A percentile compares a stretch with the other conserved stretches of the same genome.
Evolutionary conservation across 2,113 vertebrate species (phyloP).

Genomic region (Falcunculus frontatus): DNA sequence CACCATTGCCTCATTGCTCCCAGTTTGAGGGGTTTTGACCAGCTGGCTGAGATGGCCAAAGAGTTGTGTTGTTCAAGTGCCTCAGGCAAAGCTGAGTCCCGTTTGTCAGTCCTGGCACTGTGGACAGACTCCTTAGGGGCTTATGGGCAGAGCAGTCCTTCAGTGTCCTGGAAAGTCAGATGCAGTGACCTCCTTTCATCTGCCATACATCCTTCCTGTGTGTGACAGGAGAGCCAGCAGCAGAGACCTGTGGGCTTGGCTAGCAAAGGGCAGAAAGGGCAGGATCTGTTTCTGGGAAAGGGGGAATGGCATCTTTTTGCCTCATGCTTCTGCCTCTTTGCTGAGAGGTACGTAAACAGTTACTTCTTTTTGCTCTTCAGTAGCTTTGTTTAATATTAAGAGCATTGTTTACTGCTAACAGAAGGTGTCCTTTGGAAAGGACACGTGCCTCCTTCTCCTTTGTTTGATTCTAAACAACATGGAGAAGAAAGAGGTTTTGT

Average conservation of each 20-base stretch:
- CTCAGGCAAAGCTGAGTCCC: not conserved
- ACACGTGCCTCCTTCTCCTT: not conserved
- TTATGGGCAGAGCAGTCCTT: not conserved
- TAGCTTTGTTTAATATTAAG: not conserved
- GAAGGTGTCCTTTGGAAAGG: not conserved
- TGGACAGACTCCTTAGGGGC: not conserved
- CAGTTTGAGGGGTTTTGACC: not conserved
- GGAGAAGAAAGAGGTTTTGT: not conserved
- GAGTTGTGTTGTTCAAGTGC: not conserved
- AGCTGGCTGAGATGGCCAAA: not conserved
- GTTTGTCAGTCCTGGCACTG: not conserved
- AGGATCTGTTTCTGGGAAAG: not conserved
- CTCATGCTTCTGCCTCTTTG: not conserved
- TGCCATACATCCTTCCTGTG: not conserved
- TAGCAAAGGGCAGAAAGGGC: not conserved
- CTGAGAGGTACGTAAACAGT: not conserved
- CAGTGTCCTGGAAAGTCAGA: not conserved
- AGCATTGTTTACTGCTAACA: constrained; percentile 28
- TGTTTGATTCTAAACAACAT: constrained; percentile 6
- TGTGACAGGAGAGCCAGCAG: not conserved
- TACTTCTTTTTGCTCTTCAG: not conserved
- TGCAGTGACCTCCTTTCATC: not conserved
- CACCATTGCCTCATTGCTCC: not conserved
- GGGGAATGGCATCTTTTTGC: not conserved
- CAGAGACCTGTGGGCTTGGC: not conserved